Evolutionary conservation across 1,140 invertebrate genomes (phyloP).

Genomic region (Odontomachus brunneus): DNA sequence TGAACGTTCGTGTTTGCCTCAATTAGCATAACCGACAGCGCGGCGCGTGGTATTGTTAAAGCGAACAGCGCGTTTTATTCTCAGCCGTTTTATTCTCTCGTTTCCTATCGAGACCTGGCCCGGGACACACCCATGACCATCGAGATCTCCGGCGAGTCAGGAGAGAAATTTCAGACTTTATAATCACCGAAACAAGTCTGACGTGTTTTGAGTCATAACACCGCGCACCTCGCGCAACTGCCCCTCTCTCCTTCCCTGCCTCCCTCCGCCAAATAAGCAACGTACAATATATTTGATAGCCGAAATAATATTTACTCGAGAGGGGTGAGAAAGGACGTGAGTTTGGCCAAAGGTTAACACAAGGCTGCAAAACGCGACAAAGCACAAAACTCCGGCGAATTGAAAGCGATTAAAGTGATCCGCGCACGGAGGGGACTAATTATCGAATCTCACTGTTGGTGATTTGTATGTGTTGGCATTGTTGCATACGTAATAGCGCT

Average conservation of each 20-base stretch:
- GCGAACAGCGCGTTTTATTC: background rate
- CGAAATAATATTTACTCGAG: constrained; percentile 18
- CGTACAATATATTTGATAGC: background rate
- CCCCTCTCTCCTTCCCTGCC: too few relatives aligned
- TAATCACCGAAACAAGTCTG: background rate
- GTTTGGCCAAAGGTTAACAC: constrained; percentile 22
- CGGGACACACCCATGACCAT: too few relatives aligned
- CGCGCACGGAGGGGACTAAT: constrained; percentile 24
- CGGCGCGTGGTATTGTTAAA: constrained; percentile 18
- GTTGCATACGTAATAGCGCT: background rate
- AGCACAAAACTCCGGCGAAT: background rate
- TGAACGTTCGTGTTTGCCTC: constrained; percentile 28
- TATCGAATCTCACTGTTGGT: constrained; percentile 16
- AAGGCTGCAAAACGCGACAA: too few relatives aligned
- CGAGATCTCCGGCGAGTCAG: too few relatives aligned
- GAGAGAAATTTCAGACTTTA: background rate
- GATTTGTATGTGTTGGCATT: constrained; percentile 10
- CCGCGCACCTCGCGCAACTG: background rate
- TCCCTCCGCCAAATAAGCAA: background rate
- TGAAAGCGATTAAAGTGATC: constrained; percentile 36
- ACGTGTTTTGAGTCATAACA: constrained; percentile 9
- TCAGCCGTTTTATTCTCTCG: background rate
- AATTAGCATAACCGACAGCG: constrained; percentile 1
- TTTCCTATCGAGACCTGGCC: background rate
- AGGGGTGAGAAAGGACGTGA: background rate